A percentile compares a stretch with the other conserved stretches of the same genome.
Conservation (phyloP, 2,797 vertebrate species). For the Ciconia nigra region DNA sequence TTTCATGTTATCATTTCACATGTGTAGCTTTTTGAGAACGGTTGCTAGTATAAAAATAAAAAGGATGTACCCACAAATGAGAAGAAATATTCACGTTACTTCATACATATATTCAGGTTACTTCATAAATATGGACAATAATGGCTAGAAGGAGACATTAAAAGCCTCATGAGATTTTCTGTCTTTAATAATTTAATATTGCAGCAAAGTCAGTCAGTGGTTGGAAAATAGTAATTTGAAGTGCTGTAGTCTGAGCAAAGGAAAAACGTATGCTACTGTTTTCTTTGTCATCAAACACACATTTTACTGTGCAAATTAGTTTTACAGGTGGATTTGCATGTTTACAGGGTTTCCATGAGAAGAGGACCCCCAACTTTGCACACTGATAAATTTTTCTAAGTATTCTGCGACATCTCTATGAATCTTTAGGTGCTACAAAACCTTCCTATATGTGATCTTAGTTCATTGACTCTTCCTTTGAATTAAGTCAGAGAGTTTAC, state of each 20-base stretch:
- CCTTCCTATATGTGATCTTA: not conserved
- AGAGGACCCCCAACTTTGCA: not conserved
- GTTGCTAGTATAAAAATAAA: not conserved
- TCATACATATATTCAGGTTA: not conserved
- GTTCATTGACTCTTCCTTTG: not conserved
- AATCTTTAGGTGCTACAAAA: not conserved
- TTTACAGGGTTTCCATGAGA: not conserved
- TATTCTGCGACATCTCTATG: not conserved
- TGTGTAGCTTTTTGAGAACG: not conserved
- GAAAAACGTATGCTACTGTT: not conserved
- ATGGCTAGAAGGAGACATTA: not conserved
- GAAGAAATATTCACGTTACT: not conserved
- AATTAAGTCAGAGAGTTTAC: not conserved
- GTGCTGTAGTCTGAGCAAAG: not conserved
- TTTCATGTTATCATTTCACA: not conserved
- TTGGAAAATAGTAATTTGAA: not conserved
- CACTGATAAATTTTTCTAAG: not conserved
- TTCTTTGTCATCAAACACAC: not conserved
- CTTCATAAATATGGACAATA: not conserved
- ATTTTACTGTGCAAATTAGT: not conserved
- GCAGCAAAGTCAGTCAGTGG: not conserved
- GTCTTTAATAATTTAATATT: constrained; percentile 3
- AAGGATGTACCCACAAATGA: not conserved
- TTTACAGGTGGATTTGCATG: not conserved
- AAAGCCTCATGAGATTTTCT: not conserved